Evolutionary conservation across 2,113 vertebrate species (phyloP).

Genomic region (Paraplagusia blochii): DNA sequence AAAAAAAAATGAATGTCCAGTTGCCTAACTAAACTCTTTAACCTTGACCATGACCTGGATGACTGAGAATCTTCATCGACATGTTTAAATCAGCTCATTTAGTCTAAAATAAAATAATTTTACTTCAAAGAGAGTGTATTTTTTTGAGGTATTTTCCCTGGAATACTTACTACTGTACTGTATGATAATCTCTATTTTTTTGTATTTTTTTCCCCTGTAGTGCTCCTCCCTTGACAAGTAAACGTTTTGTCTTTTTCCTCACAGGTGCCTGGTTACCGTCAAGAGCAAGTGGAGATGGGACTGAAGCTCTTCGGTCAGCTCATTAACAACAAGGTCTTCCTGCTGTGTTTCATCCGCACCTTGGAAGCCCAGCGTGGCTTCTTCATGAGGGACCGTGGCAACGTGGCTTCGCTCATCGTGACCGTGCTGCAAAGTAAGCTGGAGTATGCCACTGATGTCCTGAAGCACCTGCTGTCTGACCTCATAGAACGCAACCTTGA

Average conservation of each 20-base stretch:
- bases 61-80: too few relatives aligned
- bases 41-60: too few relatives aligned
- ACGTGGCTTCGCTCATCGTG: slow-evolving; percentile 97
- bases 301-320: slow-evolving; percentile 96
- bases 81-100: too few relatives aligned
- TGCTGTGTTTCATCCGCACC: slow-evolving; percentile 95
- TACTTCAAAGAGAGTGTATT: too few relatives aligned
- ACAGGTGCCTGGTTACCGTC: slow-evolving; percentile 95
- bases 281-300: slow-evolving; percentile 94
- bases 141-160: too few relatives aligned
- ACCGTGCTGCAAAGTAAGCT: slow-evolving; percentile 95
- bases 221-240: slow-evolving; percentile 19
- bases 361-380: slow-evolving; percentile 95
- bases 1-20: too few relatives aligned
- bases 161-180: too few relatives aligned
- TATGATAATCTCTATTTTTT: too few relatives aligned
- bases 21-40: too few relatives aligned
- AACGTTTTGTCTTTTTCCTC: slow-evolving; percentile 23
- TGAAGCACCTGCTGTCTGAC: slow-evolving; percentile 95
- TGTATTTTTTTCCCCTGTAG: not conserved
- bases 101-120: too few relatives aligned
- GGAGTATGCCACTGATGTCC: slow-evolving; percentile 94
- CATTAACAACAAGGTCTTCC: slow-evolving; percentile 97
- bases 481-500: slow-evolving; percentile 98
- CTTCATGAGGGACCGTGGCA: slow-evolving; percentile 96